Base-by-base conservation (phyloP, 2,888 invertebrate species). In the Ametastegia equiseti region DNA sequence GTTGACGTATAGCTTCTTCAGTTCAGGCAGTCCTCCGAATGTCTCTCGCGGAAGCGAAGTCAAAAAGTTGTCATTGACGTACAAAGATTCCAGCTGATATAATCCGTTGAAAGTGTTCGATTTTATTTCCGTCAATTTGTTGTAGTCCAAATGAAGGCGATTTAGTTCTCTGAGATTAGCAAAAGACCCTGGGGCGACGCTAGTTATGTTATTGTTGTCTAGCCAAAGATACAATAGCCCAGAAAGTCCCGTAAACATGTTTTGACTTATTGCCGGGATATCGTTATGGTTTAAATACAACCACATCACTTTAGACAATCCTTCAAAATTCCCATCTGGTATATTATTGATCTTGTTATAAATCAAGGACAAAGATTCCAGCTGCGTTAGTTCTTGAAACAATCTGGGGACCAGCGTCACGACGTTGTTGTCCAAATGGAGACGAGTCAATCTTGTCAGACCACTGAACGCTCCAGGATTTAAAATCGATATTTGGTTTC, bases 1-100 rank as follows among this genome's bases (percentile, higher is more conserved):
- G 4, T 92, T 87, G 83, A 92, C 85, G 82, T 92, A 90, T 81
- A 92, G 86, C 85, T 90, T 90, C 65, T 90, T 84, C 63, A 92
- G 86, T 84, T 86, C 88, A 82, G 84, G 84, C 82, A 92, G 84
- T 23, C 88, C 90, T 83, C 90, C 90, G 84, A 92, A 92, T 82
- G 90, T 91, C 79, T 89, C 90, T 83, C 88, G 90, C 23, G 89
- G 86, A 75, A 92, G 83, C 81, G 87, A 87, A 54, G 83, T 88
- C 83, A 92, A 85, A 80, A 85, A 89, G 86, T 92, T 92, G 81
- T 91, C 88, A 81, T 91, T 91, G 60, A 92, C 84, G 84, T 90
- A 92, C 9, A 92, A 86, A 80, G 85, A 89, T 80, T 91, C 89
- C 75, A 87, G 63, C 15, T 90, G 89, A 47, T 83, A 85, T 80